A percentile compares a stretch with the other conserved stretches of the same genome.
Evolutionary conservation across 2,888 invertebrate genomes (phyloP).

Genomic region (Aleiodes alternator): DNA sequence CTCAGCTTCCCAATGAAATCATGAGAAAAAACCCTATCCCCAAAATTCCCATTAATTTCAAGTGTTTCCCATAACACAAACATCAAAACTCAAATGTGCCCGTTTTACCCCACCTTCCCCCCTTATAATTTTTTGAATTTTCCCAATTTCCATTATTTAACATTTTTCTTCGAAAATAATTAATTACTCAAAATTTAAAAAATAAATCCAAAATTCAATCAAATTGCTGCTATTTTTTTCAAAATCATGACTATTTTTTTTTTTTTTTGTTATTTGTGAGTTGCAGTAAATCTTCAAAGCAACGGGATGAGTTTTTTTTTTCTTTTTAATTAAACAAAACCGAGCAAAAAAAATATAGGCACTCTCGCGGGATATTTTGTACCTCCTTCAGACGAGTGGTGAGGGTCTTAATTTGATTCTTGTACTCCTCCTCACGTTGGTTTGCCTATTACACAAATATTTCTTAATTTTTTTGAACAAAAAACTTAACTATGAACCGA

Average conservation of each 20-base stretch:
- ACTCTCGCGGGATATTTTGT: conserved; percentile 71
- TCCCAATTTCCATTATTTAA: too few relatives aligned
- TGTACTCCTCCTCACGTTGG: conserved; percentile 99
- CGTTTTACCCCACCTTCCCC: too few relatives aligned
- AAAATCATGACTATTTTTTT: too few relatives aligned
- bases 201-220: too few relatives aligned
- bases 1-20: too few relatives aligned
- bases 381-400: conserved; percentile 99
- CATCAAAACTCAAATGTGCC: not conserved
- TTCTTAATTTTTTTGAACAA: conserved; percentile 25
- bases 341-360: conserved; percentile 54
- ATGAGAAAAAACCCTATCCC: not conserved
- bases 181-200: too few relatives aligned
- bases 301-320: conserved; percentile 18
- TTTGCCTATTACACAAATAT: conserved; percentile 85
- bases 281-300: conserved; percentile 51
- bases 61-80: not conserved
- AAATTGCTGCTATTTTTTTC: too few relatives aligned
- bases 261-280: conserved; percentile 45
- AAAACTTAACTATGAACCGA: conserved; percentile 33
- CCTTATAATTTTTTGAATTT: too few relatives aligned
- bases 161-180: too few relatives aligned
- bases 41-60: too few relatives aligned
- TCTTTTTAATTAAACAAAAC: conserved; percentile 21
- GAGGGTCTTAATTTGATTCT: conserved; percentile 99